Evolutionary conservation across 2,113 vertebrate genomes (phyloP).

Genomic region (Corydoras maculifer): DNA sequence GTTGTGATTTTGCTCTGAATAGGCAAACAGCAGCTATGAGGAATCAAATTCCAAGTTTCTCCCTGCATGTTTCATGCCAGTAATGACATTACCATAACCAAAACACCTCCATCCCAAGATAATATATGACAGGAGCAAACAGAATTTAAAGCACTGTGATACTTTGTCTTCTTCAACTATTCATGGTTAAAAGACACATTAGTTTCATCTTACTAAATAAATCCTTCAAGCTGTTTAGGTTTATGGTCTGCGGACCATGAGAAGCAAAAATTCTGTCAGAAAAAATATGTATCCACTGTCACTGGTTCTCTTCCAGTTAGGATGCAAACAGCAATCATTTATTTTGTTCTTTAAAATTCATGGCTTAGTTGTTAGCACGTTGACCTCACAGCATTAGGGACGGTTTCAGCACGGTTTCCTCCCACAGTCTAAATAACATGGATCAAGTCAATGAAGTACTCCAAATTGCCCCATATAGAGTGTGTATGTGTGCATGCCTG

Average conservation of each 20-base stretch:
- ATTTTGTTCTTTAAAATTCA: neutral
- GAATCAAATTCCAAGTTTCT: neutral
- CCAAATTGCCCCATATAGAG: too few relatives aligned
- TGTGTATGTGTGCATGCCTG: too few relatives aligned
- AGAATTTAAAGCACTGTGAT: neutral
- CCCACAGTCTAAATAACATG: too few relatives aligned
- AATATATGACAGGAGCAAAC: conserved; percentile 7
- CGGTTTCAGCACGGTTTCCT: too few relatives aligned
- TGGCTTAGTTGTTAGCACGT: too few relatives aligned
- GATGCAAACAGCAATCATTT: neutral
- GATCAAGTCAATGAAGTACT: too few relatives aligned
- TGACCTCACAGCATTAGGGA: too few relatives aligned
- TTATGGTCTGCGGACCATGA: neutral
- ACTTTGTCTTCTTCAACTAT: neutral
- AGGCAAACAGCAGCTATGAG: neutral
- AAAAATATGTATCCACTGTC: neutral
- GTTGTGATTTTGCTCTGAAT: conserved; percentile 5
- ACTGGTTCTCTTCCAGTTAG: neutral
- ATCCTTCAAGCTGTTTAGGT: neutral
- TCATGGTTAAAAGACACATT: conserved; percentile 1
- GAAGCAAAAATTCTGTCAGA: too few relatives aligned
- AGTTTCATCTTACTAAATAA: neutral
- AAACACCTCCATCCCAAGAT: conserved; percentile 7
- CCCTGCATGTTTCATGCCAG: conserved; percentile 5
- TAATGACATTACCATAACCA: conserved; percentile 7